A percentile compares a stretch with the other conserved stretches of the same genome.
Conservation (phyloP, 1,140 invertebrate species). For the Brachionus angularis region DNA sequence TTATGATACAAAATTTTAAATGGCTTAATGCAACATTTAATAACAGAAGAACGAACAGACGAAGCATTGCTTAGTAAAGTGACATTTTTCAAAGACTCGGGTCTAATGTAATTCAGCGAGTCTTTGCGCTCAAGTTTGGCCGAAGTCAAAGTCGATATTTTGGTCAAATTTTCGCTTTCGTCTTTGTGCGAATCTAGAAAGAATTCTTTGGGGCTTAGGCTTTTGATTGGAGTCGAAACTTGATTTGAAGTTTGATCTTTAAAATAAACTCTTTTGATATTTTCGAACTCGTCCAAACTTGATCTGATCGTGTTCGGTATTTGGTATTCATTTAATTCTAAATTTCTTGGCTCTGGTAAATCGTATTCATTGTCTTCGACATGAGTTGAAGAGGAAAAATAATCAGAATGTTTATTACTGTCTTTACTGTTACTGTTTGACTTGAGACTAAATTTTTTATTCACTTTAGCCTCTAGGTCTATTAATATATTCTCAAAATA, state of each 20-base stretch:
- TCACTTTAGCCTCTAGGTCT: constrained; percentile 6
- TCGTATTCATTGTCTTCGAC: constrained; percentile 31
- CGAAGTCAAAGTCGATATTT: constrained; percentile 11
- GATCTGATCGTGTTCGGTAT: too few relatives aligned
- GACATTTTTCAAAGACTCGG: constrained; percentile 11
- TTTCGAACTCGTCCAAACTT: too few relatives aligned
- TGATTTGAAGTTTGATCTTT: too few relatives aligned
- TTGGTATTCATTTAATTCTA: constrained; percentile 5
- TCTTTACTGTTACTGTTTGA: too few relatives aligned
- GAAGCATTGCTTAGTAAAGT: background rate
- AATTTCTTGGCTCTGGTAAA: background rate
- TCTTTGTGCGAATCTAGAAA: background rate
- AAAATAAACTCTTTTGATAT: too few relatives aligned
- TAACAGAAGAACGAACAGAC: constrained; percentile 11
- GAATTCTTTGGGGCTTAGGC: background rate
- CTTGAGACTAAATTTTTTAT: background rate
- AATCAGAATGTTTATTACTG: constrained; percentile 21
- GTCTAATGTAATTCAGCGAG: background rate
- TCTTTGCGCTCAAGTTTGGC: background rate
- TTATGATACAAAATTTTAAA: constrained; percentile 23
- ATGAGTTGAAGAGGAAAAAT: constrained; percentile 22
- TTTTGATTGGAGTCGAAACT: constrained; percentile 23
- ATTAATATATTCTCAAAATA: constrained; percentile 39
- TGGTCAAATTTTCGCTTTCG: constrained; percentile 36
- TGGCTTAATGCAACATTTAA: constrained; percentile 29